Conservation (phyloP, 2,797 vertebrate species). For the Scolopax rusticola region DNA sequence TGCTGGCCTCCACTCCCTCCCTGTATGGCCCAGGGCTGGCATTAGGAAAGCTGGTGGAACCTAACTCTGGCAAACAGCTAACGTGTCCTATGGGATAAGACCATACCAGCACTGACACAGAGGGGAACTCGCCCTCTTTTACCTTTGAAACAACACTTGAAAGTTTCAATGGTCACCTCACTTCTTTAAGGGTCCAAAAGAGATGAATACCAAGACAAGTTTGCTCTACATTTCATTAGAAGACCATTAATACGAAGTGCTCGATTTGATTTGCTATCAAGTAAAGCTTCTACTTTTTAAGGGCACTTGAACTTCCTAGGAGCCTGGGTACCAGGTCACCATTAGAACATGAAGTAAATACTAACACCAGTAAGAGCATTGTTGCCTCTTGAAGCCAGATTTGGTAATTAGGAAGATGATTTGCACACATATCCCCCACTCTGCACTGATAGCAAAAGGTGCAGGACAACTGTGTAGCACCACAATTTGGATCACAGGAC, state of each 20-base stretch:
- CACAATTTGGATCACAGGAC: neutral
- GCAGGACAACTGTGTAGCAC: neutral
- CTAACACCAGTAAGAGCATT: neutral
- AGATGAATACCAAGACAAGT: neutral
- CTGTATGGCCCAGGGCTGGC: neutral
- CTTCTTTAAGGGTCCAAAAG: neutral
- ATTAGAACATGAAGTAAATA: slow-evolving; percentile 3
- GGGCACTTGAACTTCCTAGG: slow-evolving; percentile 6
- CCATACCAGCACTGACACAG: accelerated
- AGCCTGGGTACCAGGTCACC: neutral
- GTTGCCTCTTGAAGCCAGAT: neutral
- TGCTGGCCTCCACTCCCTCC: neutral
- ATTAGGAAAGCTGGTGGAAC: neutral
- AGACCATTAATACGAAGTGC: slow-evolving; percentile 11
- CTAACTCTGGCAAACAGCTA: neutral
- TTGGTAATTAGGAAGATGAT: neutral
- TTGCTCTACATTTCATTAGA: slow-evolving; percentile 18
- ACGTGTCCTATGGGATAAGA: neutral
- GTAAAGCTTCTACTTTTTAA: slow-evolving; percentile 1
- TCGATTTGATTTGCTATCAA: neutral
- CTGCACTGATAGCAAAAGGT: accelerated
- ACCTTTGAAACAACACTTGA: neutral
- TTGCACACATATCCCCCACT: neutral
- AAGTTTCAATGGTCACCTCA: neutral
- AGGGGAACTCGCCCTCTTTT: neutral